Evolutionary conservation across 2,113 vertebrate genomes (phyloP), one percentile per base, ranked within the genome.

Genomic region (Chionis minor): DNA sequence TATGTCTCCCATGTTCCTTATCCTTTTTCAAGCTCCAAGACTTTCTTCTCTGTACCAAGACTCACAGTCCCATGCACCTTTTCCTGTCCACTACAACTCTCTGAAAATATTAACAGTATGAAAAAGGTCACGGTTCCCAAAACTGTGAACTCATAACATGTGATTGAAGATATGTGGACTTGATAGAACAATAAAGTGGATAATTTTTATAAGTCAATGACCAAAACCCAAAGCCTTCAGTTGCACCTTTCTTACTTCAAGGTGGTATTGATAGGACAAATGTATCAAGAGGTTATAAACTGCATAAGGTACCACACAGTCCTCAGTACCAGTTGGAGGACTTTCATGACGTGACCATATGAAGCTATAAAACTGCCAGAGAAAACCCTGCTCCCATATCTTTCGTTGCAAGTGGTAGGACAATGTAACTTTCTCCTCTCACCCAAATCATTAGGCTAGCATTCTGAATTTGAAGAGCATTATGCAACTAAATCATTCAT

Each of bases 361-460:
- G 81, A 96, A 97, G 85, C 61, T 13, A 63, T 73, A 92, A 96
- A 97, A 84, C 30, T 35, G 8, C 35, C 16, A 92, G 90, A 51
- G 22, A 91, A 95, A 92, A 67, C 10, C 6, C 52, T 30, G 22
- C 7, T 17, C 35, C 93, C 58, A 13, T 82, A 69, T 87, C 81
- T 94, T 94, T 92, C 55, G 54, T 35, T 89, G 14, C 20, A 74
- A 51, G 7, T 14, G 63, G 22, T 12, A 74, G 27, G 40, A 21
- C 9, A 61, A 24, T 8, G 10, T 42, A 56, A 15, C 14, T 38
- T 8, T 42, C 10, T 83, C 11, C 14, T 24, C 5, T 4, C 33
- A 62, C 1, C 12, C 4, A 69, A 62, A 66, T 66, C 4, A 1
- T 56, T 49, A 77, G 47, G 20, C 5, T 42, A 18, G 3, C 55